Base-by-base conservation (phyloP, 2,888 invertebrate genomes). In the Rhagonycha lutea region DNA sequence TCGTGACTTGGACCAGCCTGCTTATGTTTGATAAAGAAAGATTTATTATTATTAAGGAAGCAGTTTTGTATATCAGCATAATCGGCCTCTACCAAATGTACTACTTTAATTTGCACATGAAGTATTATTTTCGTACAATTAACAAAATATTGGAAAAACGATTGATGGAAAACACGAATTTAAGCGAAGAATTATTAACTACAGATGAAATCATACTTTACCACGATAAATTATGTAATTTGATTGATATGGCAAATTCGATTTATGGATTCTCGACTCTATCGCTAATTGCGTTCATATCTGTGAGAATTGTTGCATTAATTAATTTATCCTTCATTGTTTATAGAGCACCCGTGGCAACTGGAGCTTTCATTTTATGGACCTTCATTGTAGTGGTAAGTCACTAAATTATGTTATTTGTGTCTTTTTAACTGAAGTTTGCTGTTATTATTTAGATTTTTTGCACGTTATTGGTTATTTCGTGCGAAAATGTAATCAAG, bases 301-400 rank as follows among this genome's bases (percentile, higher is more conserved):
- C 47, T 0, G 14, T 47, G 2, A 47, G 67, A 24, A 60, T 72
- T 47, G 24, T 72, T 14, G 14, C 23, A 4, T 47, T 24, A 18
- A 60, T 72, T 23, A 67, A 72, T 65, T n/a, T 67, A 60, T 26
- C 92, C 85, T 78, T 92, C 91, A 0, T 84, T 65, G 26, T 65
- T 12, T 1, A n/a, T 3, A n/a, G n/a, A 3, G 26, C 26, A 26
- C 63, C 63, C 26, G 0, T 11, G 1, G 63, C 63, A 24, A 65
- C 26, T 65, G 12, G 0, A 24, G n/a, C n/a, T 65, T 23, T 12
- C 12, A n/a, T 65, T 14, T 9, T 26, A 9, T 65, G 63, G 63
- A 12, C 63, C 7, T 12, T 23, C n/a, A 26, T 65, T 12, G 3
- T 65, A 24, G 14, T 65, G 63, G 63, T 63, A 14, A 63, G 18